Percentiles rank a stretch among this genome's conserved stretches.
Conservation (phyloP, 1,140 invertebrate species). For the Geopemphigus sp. region DNA sequence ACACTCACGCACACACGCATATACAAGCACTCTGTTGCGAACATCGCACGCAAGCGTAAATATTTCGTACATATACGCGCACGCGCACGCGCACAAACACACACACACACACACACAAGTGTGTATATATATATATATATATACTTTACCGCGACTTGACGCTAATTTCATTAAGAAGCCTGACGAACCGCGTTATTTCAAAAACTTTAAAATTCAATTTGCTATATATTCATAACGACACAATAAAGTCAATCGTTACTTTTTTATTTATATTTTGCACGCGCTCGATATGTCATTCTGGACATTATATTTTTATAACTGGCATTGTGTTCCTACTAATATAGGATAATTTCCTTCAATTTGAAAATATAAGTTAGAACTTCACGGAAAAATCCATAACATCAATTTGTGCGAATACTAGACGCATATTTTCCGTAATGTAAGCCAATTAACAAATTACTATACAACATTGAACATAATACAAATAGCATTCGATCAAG, state of each 20-base stretch:
- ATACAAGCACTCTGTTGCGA: neutral
- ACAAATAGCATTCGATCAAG: too few species aligned
- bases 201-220: slow-evolving; percentile 3
- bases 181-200: slow-evolving; percentile 13
- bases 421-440: too few species aligned
- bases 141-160: neutral
- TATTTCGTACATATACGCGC: too few species aligned
- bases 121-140: too few species aligned
- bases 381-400: too few species aligned
- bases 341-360: neutral
- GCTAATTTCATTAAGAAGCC: slow-evolving; percentile 2
- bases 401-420: too few species aligned
- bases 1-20: neutral
- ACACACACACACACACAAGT: neutral
- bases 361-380: too few species aligned
- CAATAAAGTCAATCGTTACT: slow-evolving; percentile 20
- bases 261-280: too few species aligned
- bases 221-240: neutral
- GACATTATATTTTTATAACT: neutral
- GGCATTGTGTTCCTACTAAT: neutral
- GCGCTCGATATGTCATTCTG: neutral
- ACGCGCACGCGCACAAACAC: neutral
- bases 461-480: too few species aligned
- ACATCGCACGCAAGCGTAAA: neutral
- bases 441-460: too few species aligned